phyloP scores from a whole-genome alignment of 2,113 vertebrate genomes.

The Gymnocephalus cernua region DNA sequence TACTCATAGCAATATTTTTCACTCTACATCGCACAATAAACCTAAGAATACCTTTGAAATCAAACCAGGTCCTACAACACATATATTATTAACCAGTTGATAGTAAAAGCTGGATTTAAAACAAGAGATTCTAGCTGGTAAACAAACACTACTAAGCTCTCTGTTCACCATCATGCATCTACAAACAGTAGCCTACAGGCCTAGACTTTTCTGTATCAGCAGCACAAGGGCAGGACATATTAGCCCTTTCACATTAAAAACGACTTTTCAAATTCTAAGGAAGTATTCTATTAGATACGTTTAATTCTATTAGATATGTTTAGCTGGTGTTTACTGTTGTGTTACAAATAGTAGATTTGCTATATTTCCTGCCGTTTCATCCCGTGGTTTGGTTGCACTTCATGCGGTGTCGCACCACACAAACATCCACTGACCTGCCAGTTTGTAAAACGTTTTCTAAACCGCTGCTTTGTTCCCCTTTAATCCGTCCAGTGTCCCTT shows the following conservation, averaged over 20 bases:
- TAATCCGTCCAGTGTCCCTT: constrained; percentile 53
- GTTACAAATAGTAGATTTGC: background rate
- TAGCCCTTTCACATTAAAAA: background rate
- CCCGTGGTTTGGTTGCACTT: background rate
- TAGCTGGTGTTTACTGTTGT: background rate
- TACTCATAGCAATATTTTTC: constrained; percentile 63
- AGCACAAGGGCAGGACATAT: background rate
- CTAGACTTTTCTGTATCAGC: constrained; percentile 38
- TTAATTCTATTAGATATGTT: background rate
- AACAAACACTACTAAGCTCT: constrained; percentile 9
- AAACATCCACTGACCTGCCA: constrained; percentile 76
- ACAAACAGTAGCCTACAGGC: constrained; percentile 43
- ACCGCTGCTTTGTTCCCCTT: constrained; percentile 77
- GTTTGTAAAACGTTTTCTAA: constrained; percentile 52
- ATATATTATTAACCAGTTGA: background rate
- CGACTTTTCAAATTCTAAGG: background rate
- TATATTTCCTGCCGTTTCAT: background rate
- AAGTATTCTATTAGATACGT: background rate
- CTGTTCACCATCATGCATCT: constrained; percentile 31
- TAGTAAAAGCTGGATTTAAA: constrained; percentile 4
- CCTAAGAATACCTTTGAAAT: constrained; percentile 24
- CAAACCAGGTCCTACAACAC: background rate
- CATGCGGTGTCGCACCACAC: constrained; percentile 4
- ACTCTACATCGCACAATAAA: constrained; percentile 65
- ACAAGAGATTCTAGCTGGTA: background rate